A percentile compares a stretch with the other conserved stretches of the same genome.
Evolutionary conservation across 2,888 invertebrate species (phyloP).

Genomic region (Drosophila flavopinicola): DNA sequence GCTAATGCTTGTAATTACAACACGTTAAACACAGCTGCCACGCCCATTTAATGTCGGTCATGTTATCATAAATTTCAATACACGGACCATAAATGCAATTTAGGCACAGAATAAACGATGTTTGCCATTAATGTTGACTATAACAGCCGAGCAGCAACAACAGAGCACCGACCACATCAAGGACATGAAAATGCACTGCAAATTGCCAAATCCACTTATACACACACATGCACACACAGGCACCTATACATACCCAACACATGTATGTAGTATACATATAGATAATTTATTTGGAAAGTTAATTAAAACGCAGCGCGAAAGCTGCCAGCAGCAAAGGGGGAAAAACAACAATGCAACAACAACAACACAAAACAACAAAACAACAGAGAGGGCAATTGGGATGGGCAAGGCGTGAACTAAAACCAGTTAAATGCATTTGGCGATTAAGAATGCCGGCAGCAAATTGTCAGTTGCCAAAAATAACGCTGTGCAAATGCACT

Average conservation of each 20-base stretch:
- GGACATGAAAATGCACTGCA: conserved; percentile 42
- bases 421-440: conserved; percentile 26
- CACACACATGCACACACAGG: background rate
- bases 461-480: background rate
- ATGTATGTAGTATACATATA: conserved; percentile 12
- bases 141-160: conserved; percentile 4
- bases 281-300: conserved; percentile 52
- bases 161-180: conserved; percentile 6
- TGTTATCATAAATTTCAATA: conserved; percentile 17
- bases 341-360: conserved; percentile 10
- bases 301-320: conserved; percentile 55
- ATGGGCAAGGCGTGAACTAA: background rate
- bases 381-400: background rate
- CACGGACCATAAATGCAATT: conserved; percentile 43
- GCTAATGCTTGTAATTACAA: conserved; percentile 12
- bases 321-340: conserved; percentile 17
- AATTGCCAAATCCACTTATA: conserved; percentile 26
- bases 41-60: conserved; percentile 1
- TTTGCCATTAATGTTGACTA: conserved; percentile 24
- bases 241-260: no score
- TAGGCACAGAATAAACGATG: conserved; percentile 19
- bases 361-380: no score
- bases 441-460: background rate
- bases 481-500: background rate
- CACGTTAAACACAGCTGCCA: conserved; percentile 3